Base-by-base conservation (phyloP, 2,888 invertebrate species). In the Rhagonycha lutea region DNA sequence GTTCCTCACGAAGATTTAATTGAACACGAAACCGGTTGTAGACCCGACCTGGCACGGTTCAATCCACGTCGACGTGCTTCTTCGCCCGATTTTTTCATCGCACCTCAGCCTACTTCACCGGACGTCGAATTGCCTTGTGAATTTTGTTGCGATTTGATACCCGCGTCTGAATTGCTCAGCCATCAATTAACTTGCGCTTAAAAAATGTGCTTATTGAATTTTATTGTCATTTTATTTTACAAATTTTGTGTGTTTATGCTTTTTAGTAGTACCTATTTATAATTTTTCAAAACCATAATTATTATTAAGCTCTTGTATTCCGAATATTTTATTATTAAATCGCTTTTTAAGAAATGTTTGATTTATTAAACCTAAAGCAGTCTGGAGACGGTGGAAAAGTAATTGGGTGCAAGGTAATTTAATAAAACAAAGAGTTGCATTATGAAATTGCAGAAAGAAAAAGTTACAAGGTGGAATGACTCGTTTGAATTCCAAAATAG, bases 111-210 rank as follows among this genome's bases (percentile, higher is more conserved):
- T 12, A 81, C 79, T 63, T 80, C 80, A 0, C 86, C 86, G 2
- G 89, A 88, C 67, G 88, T 89, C 65, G 87, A 87, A 76, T 85
- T 92, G 67, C 92, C 92, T 7, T 92, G 92, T 84, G 92, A 92
- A 88, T 92, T 92, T 86, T 92, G 92, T 84, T 86, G 86, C 23
- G 84, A 83, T 18, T 88, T 89, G 81, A 87, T 91, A 76, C 89
- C 89, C 0, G 89, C 89, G 0, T 88, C 89, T 1, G 87, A 89
- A 73, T 85, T 92, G 4, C 88, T 91, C 78, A 87, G 87, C 79
- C 92, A 92, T 83, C 91, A 92, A 86, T 87, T 87, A 8, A 83
- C 85, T n/a, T 89, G 89, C 81, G 83, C 80, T 72, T 85, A 81
- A 82, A 81, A 82, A 12, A 12, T 47, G 47, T 8, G 47, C n/a